Conservation (phyloP, 1,140 invertebrate genomes). For the Brachionus calyciflorus region DNA sequence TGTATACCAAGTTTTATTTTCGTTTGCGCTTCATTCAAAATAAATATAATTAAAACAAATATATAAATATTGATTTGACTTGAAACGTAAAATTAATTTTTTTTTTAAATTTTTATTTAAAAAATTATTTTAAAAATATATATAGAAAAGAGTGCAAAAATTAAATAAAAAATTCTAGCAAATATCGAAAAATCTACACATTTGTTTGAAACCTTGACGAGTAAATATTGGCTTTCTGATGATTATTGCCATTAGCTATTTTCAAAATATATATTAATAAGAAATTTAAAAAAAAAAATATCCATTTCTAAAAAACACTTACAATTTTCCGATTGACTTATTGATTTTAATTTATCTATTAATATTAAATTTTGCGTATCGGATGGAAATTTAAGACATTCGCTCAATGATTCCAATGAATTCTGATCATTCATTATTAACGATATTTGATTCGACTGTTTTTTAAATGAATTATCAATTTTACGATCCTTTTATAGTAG, state of each 20-base stretch:
- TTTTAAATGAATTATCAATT: slow-evolving; percentile 43
- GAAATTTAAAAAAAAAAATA: not conserved
- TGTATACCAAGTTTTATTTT: too few relatives aligned
- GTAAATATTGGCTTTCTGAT: slow-evolving; percentile 36
- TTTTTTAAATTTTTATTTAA: not conserved
- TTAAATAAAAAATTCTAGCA: not conserved
- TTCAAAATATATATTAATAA: not conserved
- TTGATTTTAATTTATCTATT: slow-evolving; percentile 29
- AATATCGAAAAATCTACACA: slow-evolving; percentile 5
- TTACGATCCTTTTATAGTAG: slow-evolving; percentile 17
- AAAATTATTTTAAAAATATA: slow-evolving; percentile 31
- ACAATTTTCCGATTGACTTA: slow-evolving; percentile 30
- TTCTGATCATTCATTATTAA: slow-evolving; percentile 30
- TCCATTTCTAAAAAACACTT: not conserved
- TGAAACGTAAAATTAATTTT: too few relatives aligned
- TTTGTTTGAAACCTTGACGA: slow-evolving; percentile 38
- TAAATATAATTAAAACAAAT: too few relatives aligned
- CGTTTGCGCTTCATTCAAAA: too few relatives aligned
- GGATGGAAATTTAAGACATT: slow-evolving; percentile 40
- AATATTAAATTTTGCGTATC: slow-evolving; percentile 41
- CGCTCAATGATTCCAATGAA: slow-evolving; percentile 13
- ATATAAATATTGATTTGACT: too few relatives aligned
- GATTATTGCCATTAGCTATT: slow-evolving; percentile 30
- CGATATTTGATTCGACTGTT: slow-evolving; percentile 40
- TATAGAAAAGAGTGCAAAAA: not conserved